Evolutionary conservation across 2,113 vertebrate genomes (phyloP).

Genomic region (Rhabdornis inornatus): DNA sequence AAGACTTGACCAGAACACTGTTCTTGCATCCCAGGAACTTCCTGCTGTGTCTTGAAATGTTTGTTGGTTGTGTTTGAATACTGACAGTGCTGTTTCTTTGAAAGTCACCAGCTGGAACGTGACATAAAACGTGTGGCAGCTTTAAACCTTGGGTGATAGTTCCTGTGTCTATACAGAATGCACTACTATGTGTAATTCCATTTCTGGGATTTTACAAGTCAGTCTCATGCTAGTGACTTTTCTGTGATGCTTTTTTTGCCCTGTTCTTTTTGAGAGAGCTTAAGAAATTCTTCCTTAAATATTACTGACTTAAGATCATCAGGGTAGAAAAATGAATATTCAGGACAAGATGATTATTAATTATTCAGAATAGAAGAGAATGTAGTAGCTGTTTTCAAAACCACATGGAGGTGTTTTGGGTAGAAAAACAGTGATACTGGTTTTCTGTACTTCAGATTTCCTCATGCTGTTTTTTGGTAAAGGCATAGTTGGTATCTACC

Average conservation of each 20-base stretch:
- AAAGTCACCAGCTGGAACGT: neutral
- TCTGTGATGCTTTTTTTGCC: neutral
- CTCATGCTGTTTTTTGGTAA: neutral
- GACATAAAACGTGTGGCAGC: neutral
- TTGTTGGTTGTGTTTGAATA: neutral
- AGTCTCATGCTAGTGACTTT: neutral
- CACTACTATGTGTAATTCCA: neutral
- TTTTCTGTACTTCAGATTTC: neutral
- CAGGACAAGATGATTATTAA: neutral
- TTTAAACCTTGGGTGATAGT: neutral
- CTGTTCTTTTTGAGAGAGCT: neutral
- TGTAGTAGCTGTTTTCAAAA: neutral
- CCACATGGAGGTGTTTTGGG: neutral
- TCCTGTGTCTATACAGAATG: fast-evolving
- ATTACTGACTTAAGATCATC: neutral
- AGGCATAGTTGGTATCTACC: neutral
- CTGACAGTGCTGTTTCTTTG: neutral
- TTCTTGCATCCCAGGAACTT: neutral
- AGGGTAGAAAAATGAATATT: neutral
- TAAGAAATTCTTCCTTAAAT: neutral
- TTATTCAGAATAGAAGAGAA: neutral
- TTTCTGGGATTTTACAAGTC: neutral
- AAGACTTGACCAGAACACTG: fast-evolving
- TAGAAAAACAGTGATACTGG: neutral
- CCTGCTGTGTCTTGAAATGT: neutral